These are phyloP conservation scores for Taxidea taxus DNA, from an alignment of 2,113 vertebrate species.

Conservation along the genomic window DNA sequence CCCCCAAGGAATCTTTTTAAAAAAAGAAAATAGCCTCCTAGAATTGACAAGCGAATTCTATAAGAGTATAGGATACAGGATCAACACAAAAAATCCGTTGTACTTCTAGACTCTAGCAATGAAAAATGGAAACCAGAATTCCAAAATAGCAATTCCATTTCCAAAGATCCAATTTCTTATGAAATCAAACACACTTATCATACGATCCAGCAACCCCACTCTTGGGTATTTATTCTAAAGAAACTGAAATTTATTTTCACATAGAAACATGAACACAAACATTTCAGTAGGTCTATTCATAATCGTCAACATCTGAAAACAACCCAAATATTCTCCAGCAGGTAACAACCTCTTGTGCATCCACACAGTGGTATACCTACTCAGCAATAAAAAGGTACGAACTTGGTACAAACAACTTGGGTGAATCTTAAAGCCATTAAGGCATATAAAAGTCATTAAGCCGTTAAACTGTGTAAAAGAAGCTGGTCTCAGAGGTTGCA, in stretches of 20 bases:
- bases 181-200: background rate
- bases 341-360: background rate
- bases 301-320: background rate
- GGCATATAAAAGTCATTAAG: background rate
- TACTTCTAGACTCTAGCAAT: background rate
- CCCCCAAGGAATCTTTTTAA: background rate
- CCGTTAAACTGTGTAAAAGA: background rate
- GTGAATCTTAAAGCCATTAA: background rate
- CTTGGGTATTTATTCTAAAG: background rate
- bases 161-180: background rate
- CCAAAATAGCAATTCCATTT: background rate
- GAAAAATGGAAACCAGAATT: background rate
- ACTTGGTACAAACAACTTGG: background rate
- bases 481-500: background rate
- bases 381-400: background rate
- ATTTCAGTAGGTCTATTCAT: background rate
- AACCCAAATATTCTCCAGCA: background rate
- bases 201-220: background rate
- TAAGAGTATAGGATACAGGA: background rate
- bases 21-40: background rate
- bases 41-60: background rate
- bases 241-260: background rate
- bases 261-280: background rate
- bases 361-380: accelerated
- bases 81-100: background rate